Percentiles rank a stretch among this genome's conserved stretches.
phyloP scores from a whole-genome alignment of 2,888 invertebrate genomes.

The Drosophila monieri region DNA sequence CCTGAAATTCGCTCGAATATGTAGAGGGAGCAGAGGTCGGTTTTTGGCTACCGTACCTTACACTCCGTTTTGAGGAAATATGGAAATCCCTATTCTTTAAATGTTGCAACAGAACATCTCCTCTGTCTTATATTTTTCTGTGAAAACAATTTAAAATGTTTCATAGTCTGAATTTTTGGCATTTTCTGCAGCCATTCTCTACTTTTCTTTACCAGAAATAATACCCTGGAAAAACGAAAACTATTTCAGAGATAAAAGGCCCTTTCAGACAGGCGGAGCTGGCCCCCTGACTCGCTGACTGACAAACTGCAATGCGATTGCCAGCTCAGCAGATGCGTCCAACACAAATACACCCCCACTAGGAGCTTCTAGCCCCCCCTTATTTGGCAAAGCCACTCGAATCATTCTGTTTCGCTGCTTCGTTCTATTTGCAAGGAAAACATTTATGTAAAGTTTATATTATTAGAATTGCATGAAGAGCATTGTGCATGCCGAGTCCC shows the following conservation, averaged over 20 bases:
- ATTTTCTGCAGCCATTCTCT: background rate
- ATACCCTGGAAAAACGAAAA: constrained; percentile 16
- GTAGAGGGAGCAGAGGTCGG: background rate
- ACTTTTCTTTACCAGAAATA: background rate
- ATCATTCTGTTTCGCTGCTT: constrained; percentile 26
- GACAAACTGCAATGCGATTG: constrained; percentile 65
- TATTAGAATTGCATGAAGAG: constrained; percentile 65
- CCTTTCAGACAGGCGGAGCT: constrained; percentile 18
- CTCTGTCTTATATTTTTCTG: background rate
- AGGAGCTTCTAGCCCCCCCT: background rate
- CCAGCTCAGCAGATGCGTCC: constrained; percentile 52
- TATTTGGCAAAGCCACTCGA: constrained; percentile 8
- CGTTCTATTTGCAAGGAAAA: constrained; percentile 67
- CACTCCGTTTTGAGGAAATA: background rate
- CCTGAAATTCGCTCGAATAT: constrained; percentile 1
- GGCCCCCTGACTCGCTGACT: constrained; percentile 50
- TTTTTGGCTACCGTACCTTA: background rate
- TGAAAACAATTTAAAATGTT: background rate
- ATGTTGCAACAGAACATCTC: background rate
- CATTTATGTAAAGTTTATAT: constrained; percentile 74
- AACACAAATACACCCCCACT: constrained; percentile 18
- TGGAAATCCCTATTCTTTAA: background rate
- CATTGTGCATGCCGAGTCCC: constrained; percentile 20
- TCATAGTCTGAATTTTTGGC: background rate
- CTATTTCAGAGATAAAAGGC: constrained; percentile 32